Evolutionary conservation across 1,140 invertebrate genomes (phyloP).

Genomic region (Calliopsis andreniformis): DNA sequence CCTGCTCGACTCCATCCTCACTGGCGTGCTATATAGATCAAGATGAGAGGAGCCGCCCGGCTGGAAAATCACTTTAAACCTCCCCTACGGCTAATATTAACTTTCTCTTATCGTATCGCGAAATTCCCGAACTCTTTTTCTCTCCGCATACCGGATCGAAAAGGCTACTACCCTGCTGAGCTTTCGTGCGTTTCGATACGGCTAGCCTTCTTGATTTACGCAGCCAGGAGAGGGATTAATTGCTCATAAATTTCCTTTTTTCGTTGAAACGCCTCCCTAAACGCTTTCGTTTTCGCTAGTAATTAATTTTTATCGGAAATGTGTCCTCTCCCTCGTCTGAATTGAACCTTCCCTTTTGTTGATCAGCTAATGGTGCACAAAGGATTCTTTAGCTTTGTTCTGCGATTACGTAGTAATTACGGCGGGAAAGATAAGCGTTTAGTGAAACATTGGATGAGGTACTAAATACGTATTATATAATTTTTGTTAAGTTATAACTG

Average conservation of each 20-base stretch:
- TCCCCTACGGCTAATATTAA: constrained; percentile 72
- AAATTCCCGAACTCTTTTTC: constrained; percentile 64
- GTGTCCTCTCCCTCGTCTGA: neutral
- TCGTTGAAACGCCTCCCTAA: constrained; percentile 1
- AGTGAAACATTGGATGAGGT: neutral
- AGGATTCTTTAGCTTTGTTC: neutral
- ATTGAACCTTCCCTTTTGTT: neutral
- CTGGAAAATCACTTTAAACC: constrained; percentile 74
- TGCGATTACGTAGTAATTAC: neutral
- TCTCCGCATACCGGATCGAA: constrained; percentile 34
- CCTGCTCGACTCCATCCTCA: constrained; percentile 5
- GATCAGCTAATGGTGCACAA: neutral
- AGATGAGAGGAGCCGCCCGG: constrained; percentile 64
- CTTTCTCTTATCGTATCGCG: constrained; percentile 66
- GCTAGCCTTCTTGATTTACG: neutral
- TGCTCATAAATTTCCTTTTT: constrained; percentile 20
- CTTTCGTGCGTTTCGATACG: neutral
- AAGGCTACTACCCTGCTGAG: constrained; percentile 30
- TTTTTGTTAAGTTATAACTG: no score
- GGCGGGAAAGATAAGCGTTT: neutral
- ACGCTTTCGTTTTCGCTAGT: neutral
- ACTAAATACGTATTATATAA: neutral
- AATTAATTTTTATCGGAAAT: constrained; percentile 11
- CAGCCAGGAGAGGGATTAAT: neutral
- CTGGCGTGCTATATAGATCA: constrained; percentile 38